Percentiles rank a stretch among this genome's conserved stretches.
Evolutionary conservation across 2,888 invertebrate species (phyloP).

Genomic region (Brenthis hecate): DNA sequence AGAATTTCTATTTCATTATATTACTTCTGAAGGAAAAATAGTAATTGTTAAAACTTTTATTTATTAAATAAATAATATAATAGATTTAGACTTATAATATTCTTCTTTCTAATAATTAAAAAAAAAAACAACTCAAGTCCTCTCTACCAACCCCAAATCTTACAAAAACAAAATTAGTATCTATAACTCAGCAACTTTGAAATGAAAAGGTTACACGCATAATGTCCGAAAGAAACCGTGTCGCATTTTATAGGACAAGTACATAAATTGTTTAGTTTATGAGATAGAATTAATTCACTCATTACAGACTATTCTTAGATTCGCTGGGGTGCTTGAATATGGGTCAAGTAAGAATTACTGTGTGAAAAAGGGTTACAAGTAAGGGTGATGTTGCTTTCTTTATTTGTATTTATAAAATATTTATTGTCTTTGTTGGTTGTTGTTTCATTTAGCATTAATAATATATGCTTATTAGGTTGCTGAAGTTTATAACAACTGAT

Average conservation of each 20-base stretch:
- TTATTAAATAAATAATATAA: too few relatives aligned
- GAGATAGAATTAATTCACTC: slow-evolving; percentile 78
- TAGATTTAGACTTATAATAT: too few relatives aligned
- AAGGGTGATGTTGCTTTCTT: slow-evolving; percentile 12
- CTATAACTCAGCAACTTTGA: slow-evolving; percentile 74
- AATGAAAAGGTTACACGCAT: slow-evolving; percentile 57
- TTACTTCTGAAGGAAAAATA: too few relatives aligned
- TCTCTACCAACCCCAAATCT: slow-evolving; percentile 36
- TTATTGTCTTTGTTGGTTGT: slow-evolving; percentile 1
- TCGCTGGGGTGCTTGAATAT: slow-evolving; percentile 66
- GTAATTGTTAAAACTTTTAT: too few relatives aligned
- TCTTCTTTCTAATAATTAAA: too few relatives aligned
- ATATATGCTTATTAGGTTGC: neutral
- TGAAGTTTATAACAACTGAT: neutral
- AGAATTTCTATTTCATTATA: too few relatives aligned
- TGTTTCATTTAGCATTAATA: slow-evolving; percentile 1
- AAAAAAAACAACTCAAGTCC: neutral
- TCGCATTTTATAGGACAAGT: slow-evolving; percentile 77
- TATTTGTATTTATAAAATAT: slow-evolving; percentile 2
- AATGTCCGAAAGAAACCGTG: slow-evolving; percentile 66
- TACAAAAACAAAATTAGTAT: slow-evolving; percentile 65
- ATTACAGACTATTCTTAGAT: slow-evolving; percentile 77
- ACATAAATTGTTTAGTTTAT: slow-evolving; percentile 78
- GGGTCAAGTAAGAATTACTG: slow-evolving; percentile 79
- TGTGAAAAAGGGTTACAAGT: slow-evolving; percentile 56